These are phyloP conservation scores for Champsocephalus esox DNA, from an alignment of 2,797 vertebrate genomes.

Conservation along the genomic window DNA sequence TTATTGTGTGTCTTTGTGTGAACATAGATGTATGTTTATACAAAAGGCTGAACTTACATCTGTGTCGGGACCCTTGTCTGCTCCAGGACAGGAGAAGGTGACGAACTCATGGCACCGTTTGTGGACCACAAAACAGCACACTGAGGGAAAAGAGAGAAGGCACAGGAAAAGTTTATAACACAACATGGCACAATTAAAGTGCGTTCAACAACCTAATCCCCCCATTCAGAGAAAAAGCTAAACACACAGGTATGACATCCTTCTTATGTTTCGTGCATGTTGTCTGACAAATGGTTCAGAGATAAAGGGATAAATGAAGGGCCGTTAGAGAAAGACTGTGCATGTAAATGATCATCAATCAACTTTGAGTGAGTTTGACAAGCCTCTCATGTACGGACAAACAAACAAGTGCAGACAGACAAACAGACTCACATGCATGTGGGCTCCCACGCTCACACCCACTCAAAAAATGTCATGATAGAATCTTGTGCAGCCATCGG, in stretches of 20 bases:
- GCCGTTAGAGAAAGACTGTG: neutral
- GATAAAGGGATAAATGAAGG: slow-evolving; percentile 3
- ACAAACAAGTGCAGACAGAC: slow-evolving; percentile 36
- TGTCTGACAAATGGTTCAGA: slow-evolving; percentile 20
- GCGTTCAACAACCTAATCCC: slow-evolving; percentile 18
- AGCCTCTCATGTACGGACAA: slow-evolving; percentile 5
- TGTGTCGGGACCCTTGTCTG: slow-evolving; percentile 96
- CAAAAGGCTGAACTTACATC: slow-evolving; percentile 88
- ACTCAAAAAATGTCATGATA: slow-evolving; percentile 42
- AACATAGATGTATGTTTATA: neutral
- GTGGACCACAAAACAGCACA: slow-evolving; percentile 99
- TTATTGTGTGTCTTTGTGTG: neutral
- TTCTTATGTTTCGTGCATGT: slow-evolving; percentile 5
- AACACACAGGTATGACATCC: neutral
- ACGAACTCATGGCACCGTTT: slow-evolving; percentile 99
- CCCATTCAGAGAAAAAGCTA: neutral
- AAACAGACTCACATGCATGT: slow-evolving; percentile 36
- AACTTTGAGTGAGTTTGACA: slow-evolving; percentile 41
- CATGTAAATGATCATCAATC: slow-evolving; percentile 38
- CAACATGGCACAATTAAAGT: slow-evolving; percentile 11
- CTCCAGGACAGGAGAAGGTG: slow-evolving; percentile 95
- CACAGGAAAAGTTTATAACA: slow-evolving; percentile 6
- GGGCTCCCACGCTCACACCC: slow-evolving; percentile 56
- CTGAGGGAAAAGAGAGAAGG: slow-evolving; percentile 73
- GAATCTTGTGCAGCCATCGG: slow-evolving; percentile 25